Base-by-base conservation (phyloP, 2,113 vertebrate genomes). In the Sylvilagus bachmani region DNA sequence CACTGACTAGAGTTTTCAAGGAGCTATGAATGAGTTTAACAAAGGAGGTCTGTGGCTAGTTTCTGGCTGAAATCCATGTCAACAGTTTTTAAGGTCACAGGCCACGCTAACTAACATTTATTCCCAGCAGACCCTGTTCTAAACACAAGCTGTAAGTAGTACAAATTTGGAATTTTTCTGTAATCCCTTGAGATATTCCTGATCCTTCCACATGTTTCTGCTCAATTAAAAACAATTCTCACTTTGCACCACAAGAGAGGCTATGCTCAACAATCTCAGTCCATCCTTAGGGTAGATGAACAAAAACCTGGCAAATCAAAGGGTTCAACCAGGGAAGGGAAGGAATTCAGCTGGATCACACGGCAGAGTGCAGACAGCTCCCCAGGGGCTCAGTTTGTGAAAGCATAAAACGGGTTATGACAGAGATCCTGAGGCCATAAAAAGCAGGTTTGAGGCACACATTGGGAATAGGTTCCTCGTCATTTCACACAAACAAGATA, bases 101-200 rank as follows among this genome's bases (percentile, higher is more conserved):
- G 99, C 99, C 99, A 99, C 99, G 99, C 99, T 99, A 99, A 99
- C 99, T 99, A 98, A 99, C 99, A 99, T 99, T 99, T 99, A 99
- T 99, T 99, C 99, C 99, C 99, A 99, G 99, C 99, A 99, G 99
- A 99, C 99, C 99, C 97, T 96, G 99, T 99, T 99, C 99, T 98
- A 99, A 99, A 99, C 99, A 99, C 99, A 99, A 98, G 98, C 99
- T 99, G 99, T 99, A 99, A 99, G 99, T 99, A 99, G 99, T 99
- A 99, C 99, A 99, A 98, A 99, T 99, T 99, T 98, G 98, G 98
- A 98, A 99, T 99, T 98, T 98, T 98, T 98, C 98, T 98, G 98
- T 99, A 99, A 99, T 99, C 99, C 99, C 99, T 98, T 97, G 98
- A 99, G 99, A 99, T 99, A 99, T 99, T 99, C 99, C 99, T 99